Percentiles rank a stretch among this genome's conserved stretches.
Evolutionary conservation across 2,113 vertebrate species (phyloP).

Genomic region (Rhodinocichla rosea): DNA sequence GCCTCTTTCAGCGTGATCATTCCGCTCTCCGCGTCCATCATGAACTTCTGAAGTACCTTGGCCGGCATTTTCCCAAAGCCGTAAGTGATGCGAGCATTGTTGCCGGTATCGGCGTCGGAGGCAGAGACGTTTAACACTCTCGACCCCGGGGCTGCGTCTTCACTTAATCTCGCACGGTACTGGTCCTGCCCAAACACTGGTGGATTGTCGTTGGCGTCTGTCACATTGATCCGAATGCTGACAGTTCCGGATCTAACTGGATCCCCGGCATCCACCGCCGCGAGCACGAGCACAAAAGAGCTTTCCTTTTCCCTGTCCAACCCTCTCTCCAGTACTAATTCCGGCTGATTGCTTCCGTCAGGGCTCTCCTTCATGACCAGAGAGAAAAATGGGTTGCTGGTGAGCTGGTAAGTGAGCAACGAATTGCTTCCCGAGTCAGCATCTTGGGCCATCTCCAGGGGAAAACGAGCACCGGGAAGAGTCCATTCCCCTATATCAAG

Average conservation of each 20-base stretch:
- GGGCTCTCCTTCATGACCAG: accelerated
- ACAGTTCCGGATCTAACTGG: accelerated
- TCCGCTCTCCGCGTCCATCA: too few species aligned
- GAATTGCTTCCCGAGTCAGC: conserved; percentile 60
- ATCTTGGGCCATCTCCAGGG: background rate
- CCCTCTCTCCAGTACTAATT: accelerated
- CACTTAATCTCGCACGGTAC: too few species aligned
- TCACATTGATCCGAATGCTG: accelerated
- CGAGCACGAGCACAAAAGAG: accelerated
- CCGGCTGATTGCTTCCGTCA: accelerated
- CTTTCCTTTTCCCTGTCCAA: background rate
- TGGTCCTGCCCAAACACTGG: too few species aligned
- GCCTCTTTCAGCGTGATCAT: too few species aligned
- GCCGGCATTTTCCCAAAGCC: too few species aligned
- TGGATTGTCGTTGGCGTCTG: accelerated
- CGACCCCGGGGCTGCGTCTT: too few species aligned
- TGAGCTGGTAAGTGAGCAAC: background rate
- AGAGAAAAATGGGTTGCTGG: accelerated
- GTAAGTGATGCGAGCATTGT: too few species aligned
- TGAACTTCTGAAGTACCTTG: too few species aligned
- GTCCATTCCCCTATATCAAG: background rate
- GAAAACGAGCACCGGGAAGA: accelerated
- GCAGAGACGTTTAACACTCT: too few species aligned
- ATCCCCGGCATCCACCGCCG: accelerated
- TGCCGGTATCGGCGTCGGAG: too few species aligned